These are phyloP conservation scores for Caenorhabditis inopinata DNA, from an alignment of 1,140 invertebrate genomes.

Conservation along the genomic window DNA sequence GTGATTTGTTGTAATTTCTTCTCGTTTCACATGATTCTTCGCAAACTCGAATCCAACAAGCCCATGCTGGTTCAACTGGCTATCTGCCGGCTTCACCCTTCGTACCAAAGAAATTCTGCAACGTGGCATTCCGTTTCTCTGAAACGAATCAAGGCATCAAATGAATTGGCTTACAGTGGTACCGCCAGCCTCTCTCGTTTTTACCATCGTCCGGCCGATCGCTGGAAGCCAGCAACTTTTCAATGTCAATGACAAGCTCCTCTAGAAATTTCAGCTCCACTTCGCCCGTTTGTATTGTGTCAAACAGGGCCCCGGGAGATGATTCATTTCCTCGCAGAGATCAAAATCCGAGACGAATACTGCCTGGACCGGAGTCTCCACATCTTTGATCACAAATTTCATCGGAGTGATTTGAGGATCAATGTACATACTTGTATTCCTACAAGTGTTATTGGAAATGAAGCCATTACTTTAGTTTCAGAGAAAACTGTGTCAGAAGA, in stretches of 20 bases:
- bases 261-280: slow-evolving; percentile 10
- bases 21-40: not conserved
- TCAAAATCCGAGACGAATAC: slow-evolving; percentile 3
- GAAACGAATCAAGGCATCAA: not conserved
- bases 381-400: not conserved
- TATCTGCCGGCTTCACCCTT: not conserved
- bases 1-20: not conserved
- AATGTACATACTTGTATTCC: not conserved
- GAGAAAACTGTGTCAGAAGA: too few species aligned
- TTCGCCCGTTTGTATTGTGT: not conserved
- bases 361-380: not conserved
- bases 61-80: not conserved
- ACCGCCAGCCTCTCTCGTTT: not conserved
- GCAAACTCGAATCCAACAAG: not conserved
- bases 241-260: not conserved
- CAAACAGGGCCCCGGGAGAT: not conserved
- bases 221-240: not conserved
- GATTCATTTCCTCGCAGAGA: not conserved
- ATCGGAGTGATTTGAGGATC: not conserved
- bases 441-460: not conserved
- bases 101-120: not conserved
- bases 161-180: not conserved
- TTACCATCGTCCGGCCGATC: not conserved
- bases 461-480: not conserved
- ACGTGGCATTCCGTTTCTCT: not conserved